These are phyloP conservation scores for Mellivora capensis DNA, from an alignment of 2,113 vertebrate genomes.

Conservation along the genomic window DNA sequence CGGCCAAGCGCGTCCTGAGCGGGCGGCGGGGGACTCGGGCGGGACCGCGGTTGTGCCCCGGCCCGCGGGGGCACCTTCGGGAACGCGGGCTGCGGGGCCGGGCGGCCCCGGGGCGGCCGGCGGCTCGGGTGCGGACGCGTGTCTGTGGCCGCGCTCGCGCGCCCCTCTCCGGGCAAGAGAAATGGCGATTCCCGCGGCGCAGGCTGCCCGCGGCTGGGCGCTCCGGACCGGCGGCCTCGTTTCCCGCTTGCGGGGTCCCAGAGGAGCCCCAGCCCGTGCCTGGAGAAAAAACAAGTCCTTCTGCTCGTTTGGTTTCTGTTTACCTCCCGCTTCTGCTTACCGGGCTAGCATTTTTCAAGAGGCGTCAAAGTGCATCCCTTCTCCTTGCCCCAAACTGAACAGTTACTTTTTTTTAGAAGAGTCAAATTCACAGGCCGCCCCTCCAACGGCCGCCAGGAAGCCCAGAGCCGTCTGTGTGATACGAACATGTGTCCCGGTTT, in stretches of 20 bases:
- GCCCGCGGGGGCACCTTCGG: background rate
- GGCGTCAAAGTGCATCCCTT: background rate
- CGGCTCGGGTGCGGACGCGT: fast-evolving
- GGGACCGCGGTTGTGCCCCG: background rate
- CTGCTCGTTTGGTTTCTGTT: background rate
- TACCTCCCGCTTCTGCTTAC: background rate
- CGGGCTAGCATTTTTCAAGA: background rate
- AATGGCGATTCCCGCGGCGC: background rate
- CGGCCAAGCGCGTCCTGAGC: background rate
- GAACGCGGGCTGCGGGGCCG: background rate
- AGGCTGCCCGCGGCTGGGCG: background rate
- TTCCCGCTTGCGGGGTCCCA: background rate
- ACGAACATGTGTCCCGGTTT: too few relatives aligned
- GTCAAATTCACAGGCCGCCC: background rate
- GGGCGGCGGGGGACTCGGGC: background rate
- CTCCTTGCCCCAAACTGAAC: background rate
- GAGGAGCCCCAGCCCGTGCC: background rate
- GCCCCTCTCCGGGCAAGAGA: background rate
- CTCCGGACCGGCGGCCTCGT: background rate
- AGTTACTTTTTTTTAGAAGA: background rate
- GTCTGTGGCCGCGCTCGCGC: fast-evolving
- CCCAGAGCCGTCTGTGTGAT: background rate
- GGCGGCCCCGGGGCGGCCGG: fast-evolving
- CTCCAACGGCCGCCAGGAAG: background rate
- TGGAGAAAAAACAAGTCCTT: background rate